Evolutionary conservation across 2,888 invertebrate genomes (phyloP).

Genomic region (Frankliniella fusca): DNA sequence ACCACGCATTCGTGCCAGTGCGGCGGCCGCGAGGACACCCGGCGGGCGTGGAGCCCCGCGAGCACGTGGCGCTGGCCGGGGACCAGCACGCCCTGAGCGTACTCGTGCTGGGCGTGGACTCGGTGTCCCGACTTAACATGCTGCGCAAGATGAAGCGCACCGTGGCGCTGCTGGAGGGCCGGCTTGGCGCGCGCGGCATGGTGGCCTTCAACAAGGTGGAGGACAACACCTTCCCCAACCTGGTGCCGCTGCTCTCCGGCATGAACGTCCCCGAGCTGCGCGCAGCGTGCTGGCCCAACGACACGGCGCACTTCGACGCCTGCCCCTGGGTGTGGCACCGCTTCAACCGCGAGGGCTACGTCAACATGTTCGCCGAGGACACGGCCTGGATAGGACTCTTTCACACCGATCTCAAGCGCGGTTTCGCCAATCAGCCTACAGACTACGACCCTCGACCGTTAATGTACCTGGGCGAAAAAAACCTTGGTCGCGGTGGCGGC

Average conservation of each 20-base stretch:
- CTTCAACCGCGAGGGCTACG: slow-evolving; percentile 66
- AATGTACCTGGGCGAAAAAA: neutral
- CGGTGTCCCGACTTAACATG: slow-evolving; percentile 79
- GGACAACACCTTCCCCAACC: slow-evolving; percentile 85
- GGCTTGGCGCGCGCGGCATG: slow-evolving; percentile 67
- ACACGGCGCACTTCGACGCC: slow-evolving; percentile 62
- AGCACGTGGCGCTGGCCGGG: neutral
- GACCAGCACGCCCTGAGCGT: slow-evolving; percentile 48
- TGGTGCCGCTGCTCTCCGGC: slow-evolving; percentile 48
- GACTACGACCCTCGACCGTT: slow-evolving; percentile 77
- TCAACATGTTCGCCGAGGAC: slow-evolving; percentile 80
- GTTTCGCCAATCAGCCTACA: slow-evolving; percentile 72
- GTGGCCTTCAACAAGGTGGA: slow-evolving; percentile 89
- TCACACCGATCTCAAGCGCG: slow-evolving; percentile 65
- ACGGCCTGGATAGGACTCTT: slow-evolving; percentile 73
- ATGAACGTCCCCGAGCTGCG: slow-evolving; percentile 61
- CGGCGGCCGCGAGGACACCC: neutral
- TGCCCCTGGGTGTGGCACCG: slow-evolving; percentile 83
- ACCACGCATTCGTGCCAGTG: slow-evolving; percentile 39
- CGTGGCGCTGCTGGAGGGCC: slow-evolving; percentile 54
- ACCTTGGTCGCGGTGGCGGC: slow-evolving; percentile 61
- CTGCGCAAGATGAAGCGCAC: slow-evolving; percentile 78
- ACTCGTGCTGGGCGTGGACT: slow-evolving; percentile 77
- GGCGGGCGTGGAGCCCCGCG: neutral
- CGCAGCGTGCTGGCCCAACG: slow-evolving; percentile 59